Conservation (phyloP, 92 coral and sea anemone species). For the Phymanthus crucifer region DNA sequence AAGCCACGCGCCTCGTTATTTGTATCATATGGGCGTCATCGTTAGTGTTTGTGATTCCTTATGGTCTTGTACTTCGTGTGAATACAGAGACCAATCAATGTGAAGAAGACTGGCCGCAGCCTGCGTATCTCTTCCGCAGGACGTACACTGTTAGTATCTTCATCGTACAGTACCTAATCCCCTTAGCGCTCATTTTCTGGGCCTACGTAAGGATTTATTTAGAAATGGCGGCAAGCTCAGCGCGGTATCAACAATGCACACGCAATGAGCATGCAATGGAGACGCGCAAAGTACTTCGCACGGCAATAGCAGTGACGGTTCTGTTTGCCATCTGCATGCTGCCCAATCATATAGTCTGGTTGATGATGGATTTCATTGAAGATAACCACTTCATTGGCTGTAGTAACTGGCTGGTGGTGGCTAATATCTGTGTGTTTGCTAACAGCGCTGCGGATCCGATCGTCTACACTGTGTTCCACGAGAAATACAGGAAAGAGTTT, state of each 20-base stretch:
- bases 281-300: constrained; percentile 69
- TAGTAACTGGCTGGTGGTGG: constrained; percentile 63
- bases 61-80: constrained; percentile 56
- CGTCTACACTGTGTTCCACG: constrained; percentile 69
- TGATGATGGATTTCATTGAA: constrained; percentile 59
- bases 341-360: constrained; percentile 77
- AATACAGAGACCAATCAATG: constrained; percentile 52
- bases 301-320: constrained; percentile 66
- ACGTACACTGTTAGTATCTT: constrained; percentile 64
- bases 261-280: constrained; percentile 50
- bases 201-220: constrained; percentile 67
- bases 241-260: constrained; percentile 29
- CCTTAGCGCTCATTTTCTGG: constrained; percentile 60
- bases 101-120: constrained; percentile 74
- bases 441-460: constrained; percentile 81
- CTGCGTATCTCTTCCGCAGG: constrained; percentile 43
- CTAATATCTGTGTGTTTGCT: constrained; percentile 65
- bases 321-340: constrained; percentile 72
- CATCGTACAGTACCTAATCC: constrained; percentile 57
- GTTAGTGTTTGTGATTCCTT: constrained; percentile 61
- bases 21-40: constrained; percentile 62
- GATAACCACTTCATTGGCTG: constrained; percentile 37
- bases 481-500: constrained; percentile 71
- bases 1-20: constrained; percentile 53
- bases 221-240: constrained; percentile 48